Evolutionary conservation across 2,888 invertebrate species (phyloP), one percentile per base, ranked within the genome.

Genomic region (Erpobdella octoculata): DNA sequence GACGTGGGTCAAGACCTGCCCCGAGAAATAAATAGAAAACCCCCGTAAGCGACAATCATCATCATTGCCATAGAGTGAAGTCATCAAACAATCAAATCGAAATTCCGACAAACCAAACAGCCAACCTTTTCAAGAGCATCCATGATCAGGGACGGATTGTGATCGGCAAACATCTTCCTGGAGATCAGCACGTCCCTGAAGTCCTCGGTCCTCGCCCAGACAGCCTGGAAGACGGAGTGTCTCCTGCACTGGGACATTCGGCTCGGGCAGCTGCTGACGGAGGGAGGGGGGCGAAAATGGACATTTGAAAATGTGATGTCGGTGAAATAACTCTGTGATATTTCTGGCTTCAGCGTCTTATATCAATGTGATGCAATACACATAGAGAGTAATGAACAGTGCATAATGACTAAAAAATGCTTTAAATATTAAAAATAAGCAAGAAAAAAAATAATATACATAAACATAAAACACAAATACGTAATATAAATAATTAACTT

Each of bases 111-210:
- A 2, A 15, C 38, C 21, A n/a, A 21, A 15, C n/a, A 33, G 3
- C 74, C 71, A 4, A 81, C 78, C 74, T 80, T 79, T 33, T 88
- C 86, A 68, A 92, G 83, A 33, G 90, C 89, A 76, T 87, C 85
- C 77, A 88, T 87, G 21, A 92, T 88, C 80, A 89, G 89, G 80
- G 91, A 89, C 0, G 92, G 92, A 65, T 92, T 84, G 81, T 93
- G 93, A 82, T 93, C 92, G 0, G 90, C 85, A 4, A 92, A 81
- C 90, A 92, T 92, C 66, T 89, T 86, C 8, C 91, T 91, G 88
- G 91, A 91, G 69, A 93, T 90, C 77, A 89, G 87, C 69, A 93
- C 85, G 79, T 91, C 89, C 85, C 88, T 88, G 83, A 91, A 91
- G 81, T 90, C 90, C 79, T 91, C 90, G 0, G 90, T 86, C 71